Conservation (phyloP, 2,797 vertebrate species). For the Hirundo rustica region DNA sequence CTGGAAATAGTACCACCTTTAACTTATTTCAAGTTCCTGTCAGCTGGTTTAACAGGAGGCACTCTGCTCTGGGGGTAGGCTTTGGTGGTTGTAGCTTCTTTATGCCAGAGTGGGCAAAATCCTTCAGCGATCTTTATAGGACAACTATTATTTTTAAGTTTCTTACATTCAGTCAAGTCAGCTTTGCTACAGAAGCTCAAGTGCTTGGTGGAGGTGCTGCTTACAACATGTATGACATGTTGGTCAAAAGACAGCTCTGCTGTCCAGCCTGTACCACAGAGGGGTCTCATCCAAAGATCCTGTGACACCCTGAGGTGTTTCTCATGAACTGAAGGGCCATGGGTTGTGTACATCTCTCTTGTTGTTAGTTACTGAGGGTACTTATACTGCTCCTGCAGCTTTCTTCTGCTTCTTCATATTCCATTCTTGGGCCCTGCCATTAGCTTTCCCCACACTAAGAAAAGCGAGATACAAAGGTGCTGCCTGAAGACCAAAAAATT, state of each 20-base stretch:
- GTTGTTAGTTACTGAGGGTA: not conserved
- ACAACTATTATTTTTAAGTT: not conserved
- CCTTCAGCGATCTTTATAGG: too few species aligned
- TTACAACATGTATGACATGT: not conserved
- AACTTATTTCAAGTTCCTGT: not conserved
- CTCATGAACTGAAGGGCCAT: fast-evolving
- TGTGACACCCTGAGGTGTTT: not conserved
- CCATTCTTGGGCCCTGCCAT: not conserved
- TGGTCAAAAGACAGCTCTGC: not conserved
- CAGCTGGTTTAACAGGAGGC: not conserved
- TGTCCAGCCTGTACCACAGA: not conserved
- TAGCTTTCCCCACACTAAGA: not conserved
- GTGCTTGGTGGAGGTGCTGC: not conserved
- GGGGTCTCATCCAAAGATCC: not conserved
- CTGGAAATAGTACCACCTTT: not conserved
- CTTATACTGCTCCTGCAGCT: not conserved
- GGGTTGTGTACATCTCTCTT: not conserved
- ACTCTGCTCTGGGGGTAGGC: fast-evolving
- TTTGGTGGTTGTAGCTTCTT: not conserved
- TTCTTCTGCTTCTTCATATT: not conserved
- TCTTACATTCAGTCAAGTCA: not conserved
- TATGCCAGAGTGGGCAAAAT: not conserved
- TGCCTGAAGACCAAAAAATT: not conserved
- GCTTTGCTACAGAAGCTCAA: not conserved
- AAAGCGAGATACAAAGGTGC: not conserved